Percentiles rank a stretch among this genome's conserved stretches.
Evolutionary conservation across 2,888 invertebrate species (phyloP).

Genomic region (Drosophila lacicola): DNA sequence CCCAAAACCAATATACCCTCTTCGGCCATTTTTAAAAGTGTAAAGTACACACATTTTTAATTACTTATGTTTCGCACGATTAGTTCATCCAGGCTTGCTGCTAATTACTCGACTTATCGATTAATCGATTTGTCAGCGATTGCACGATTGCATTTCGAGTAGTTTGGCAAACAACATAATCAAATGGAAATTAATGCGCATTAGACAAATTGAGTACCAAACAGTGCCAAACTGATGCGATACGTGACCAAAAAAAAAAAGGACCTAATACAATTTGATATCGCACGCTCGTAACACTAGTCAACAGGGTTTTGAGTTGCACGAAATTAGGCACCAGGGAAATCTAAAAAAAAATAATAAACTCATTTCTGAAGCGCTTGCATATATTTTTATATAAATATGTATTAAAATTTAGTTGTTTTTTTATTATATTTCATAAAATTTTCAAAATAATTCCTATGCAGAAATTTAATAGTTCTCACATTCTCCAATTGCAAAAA

Average conservation of each 20-base stretch:
- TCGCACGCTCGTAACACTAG: neutral
- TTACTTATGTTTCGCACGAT: slow-evolving; percentile 31
- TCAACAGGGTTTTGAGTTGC: neutral
- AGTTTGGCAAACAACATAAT: slow-evolving; percentile 50
- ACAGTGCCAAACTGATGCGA: slow-evolving; percentile 11
- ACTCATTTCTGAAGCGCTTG: too few species aligned
- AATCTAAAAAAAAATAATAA: too few species aligned
- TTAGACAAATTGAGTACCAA: slow-evolving; percentile 43
- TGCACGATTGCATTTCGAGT: slow-evolving; percentile 22
- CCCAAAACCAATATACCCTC: too few species aligned
- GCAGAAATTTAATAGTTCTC: too few species aligned
- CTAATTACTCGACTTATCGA: slow-evolving; percentile 41
- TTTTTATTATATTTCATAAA: too few species aligned
- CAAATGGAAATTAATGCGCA: slow-evolving; percentile 57
- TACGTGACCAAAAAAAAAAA: slow-evolving; percentile 43
- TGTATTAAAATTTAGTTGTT: too few species aligned
- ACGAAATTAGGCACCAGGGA: too few species aligned
- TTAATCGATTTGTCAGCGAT: slow-evolving; percentile 9
- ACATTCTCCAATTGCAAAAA: too few species aligned
- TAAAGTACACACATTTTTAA: slow-evolving; percentile 22
- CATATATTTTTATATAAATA: too few species aligned
- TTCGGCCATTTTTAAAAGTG: too few species aligned
- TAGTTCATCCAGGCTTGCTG: slow-evolving; percentile 11
- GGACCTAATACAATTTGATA: slow-evolving; percentile 7
- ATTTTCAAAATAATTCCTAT: too few species aligned